Conservation (phyloP, 2,113 vertebrate genomes). For the Oncorhynchus nerka region DNA sequence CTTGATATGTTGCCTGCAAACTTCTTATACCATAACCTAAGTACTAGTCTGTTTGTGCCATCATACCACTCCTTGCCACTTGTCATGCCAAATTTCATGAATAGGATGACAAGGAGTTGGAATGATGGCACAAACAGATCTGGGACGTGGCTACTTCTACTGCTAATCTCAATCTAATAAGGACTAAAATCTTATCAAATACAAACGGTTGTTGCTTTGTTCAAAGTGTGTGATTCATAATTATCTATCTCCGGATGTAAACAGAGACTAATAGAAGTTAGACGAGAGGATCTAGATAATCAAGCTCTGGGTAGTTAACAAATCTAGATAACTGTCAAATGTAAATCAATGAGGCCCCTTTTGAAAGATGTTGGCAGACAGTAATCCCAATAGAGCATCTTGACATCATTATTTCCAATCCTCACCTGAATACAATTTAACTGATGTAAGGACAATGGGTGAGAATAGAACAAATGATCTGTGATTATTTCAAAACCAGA, state of each 20-base stretch:
- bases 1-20: background rate
- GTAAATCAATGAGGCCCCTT: background rate
- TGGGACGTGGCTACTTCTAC: too few species aligned
- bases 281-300: background rate
- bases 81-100: too few species aligned
- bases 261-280: background rate
- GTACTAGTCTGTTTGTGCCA: too few species aligned
- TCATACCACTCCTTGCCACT: too few species aligned
- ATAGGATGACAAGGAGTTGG: too few species aligned
- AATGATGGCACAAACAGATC: too few species aligned
- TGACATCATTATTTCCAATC: background rate
- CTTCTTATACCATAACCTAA: too few species aligned
- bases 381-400: background rate
- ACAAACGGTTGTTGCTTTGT: too few species aligned
- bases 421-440: background rate
- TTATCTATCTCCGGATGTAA: background rate
- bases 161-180: too few species aligned
- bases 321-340: background rate
- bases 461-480: background rate
- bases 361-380: background rate
- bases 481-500: background rate
- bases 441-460: background rate
- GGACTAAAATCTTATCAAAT: too few species aligned
- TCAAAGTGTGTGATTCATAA: too few species aligned
- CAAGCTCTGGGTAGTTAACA: background rate